Conservation (phyloP, 2,888 invertebrate genomes). For the Argynnis bischoffii region DNA sequence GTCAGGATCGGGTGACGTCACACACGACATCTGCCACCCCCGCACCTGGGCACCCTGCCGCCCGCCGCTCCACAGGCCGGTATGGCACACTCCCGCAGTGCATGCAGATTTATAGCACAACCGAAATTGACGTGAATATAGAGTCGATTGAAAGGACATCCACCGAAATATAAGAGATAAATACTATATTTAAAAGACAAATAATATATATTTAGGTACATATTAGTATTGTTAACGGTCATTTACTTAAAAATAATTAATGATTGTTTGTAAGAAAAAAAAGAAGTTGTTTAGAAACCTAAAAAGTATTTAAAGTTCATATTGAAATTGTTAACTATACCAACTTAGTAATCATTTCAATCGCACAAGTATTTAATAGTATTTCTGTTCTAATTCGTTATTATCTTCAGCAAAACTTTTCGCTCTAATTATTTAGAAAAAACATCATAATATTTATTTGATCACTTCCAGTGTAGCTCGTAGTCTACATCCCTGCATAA, state of each 20-base stretch:
- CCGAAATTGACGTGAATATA: slow-evolving; percentile 37
- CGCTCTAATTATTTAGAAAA: no score
- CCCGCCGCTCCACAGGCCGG: slow-evolving; percentile 33
- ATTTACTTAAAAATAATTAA: no score
- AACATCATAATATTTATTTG: not conserved
- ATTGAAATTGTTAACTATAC: not conserved
- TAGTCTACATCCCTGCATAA: not conserved
- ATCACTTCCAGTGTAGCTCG: slow-evolving; percentile 3
- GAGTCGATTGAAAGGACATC: slow-evolving; percentile 18
- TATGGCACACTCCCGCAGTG: slow-evolving; percentile 41
- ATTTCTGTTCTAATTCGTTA: no score
- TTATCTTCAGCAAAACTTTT: no score
- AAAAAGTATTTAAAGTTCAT: not conserved
- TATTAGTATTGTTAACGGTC: no score
- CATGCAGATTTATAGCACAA: slow-evolving; percentile 68
- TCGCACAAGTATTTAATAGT: no score
- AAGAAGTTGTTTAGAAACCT: no score
- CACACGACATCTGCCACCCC: slow-evolving; percentile 70
- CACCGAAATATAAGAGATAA: not conserved
- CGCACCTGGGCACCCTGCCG: slow-evolving; percentile 60
- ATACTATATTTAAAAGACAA: no score
- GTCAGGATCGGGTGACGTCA: slow-evolving; percentile 53
- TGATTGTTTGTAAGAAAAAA: no score
- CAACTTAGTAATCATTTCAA: not conserved
- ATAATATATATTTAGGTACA: no score